Percentiles rank a stretch among this genome's conserved stretches.
Conservation (phyloP, 2,797 vertebrate genomes). For the Graptemys geographica region DNA sequence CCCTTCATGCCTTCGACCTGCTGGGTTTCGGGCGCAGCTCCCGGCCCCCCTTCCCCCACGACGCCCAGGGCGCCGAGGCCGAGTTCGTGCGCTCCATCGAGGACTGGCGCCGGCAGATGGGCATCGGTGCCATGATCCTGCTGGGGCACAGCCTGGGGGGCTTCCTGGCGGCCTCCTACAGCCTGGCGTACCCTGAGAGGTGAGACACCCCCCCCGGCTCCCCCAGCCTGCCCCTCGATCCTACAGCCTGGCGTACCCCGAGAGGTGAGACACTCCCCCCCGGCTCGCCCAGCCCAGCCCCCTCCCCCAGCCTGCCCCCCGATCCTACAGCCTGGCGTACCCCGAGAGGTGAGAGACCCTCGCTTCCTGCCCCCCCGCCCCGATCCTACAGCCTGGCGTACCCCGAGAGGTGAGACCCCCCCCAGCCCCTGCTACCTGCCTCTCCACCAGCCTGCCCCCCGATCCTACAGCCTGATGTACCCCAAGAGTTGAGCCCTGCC, state of each 20-base stretch:
- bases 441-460: no score
- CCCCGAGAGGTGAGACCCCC: no score
- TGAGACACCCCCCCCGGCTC: constrained; percentile 45
- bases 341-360: constrained; percentile 78
- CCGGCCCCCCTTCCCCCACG: constrained; percentile 86
- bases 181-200: constrained; percentile 89
- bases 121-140: constrained; percentile 88
- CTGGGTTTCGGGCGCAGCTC: constrained; percentile 93
- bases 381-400: no score
- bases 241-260: no score
- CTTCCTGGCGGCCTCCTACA: constrained; percentile 88
- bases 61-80: constrained; percentile 87
- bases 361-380: no score
- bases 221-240: not conserved
- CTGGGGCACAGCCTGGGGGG: constrained; percentile 89
- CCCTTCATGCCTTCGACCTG: constrained; percentile 89
- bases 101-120: constrained; percentile 86
- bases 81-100: constrained; percentile 83
- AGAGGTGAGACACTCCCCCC: constrained; percentile 77
- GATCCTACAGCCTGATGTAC: constrained; percentile 85
- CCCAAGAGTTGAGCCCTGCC: no score
- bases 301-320: not conserved
- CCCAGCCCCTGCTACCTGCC: no score
- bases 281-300: no score
- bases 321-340: constrained; percentile 86